Evolutionary conservation across 2,797 vertebrate genomes (phyloP), one percentile per base, ranked within the genome.

Genomic region (Neostethus bicornis): DNA sequence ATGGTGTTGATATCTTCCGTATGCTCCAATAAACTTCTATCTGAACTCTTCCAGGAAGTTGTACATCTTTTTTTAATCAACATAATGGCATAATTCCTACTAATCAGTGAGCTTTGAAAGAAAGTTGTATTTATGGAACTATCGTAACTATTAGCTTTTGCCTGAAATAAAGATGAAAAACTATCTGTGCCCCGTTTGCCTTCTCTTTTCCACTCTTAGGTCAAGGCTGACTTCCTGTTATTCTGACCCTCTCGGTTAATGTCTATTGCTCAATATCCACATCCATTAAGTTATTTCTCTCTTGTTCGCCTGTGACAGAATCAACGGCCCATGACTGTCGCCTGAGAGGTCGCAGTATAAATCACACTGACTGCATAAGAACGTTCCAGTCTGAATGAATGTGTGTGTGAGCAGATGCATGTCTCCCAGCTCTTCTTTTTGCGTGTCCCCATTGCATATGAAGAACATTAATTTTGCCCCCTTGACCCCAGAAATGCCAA

Each of bases 401-500:
- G 43, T 32, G 10, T 45, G 55, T 65, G 17, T 25, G 34, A 14
- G 21, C 44, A 26, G 35, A 23, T 51, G 70, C 47, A n/a, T 75
- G 67, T 75, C 65, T 66, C 68, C 69, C 66, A 31, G n/a, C 54
- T 68, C 68, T 61, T 59, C 9, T 31, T 83, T 80, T 80, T 77
- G 80, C 46, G 66, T 82, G 77, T 79, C 83, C 75, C 69, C 57
- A 46, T 74, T 77, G 79, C 78, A 85, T 78, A 74, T 72, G 61
- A 80, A 72, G 79, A 74, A 77, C 77, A 80, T 83, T 83, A 56
- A 79, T 75, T 69, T 84, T 83, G 85, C 66, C 81, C 85, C 63
- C 70, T 83, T 88, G 87, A 91, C 88, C 89, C 86, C 72, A 91
- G 92, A 93, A 92, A 92, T 93, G 82, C 90, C 90, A 87, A 76